Percentiles rank a stretch among this genome's conserved stretches.
phyloP scores from a whole-genome alignment of 2,113 vertebrate genomes.

The Heterotilapia buettikoferi region DNA sequence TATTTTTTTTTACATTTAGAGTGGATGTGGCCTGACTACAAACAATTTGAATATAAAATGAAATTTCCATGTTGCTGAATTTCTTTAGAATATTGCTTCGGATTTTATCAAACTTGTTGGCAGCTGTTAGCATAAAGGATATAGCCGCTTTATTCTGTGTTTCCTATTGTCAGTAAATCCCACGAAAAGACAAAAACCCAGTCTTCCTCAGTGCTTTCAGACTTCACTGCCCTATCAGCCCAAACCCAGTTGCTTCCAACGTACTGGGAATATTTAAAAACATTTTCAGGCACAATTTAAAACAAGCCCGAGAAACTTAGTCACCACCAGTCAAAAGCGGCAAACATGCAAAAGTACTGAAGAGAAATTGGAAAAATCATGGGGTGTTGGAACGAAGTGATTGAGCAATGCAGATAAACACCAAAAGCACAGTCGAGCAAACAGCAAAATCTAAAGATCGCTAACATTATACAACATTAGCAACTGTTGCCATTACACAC shows the following conservation, averaged over 20 bases:
- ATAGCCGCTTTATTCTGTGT: neutral
- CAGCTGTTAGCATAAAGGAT: neutral
- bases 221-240: neutral
- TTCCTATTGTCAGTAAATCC: neutral
- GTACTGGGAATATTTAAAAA: neutral
- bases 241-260: neutral
- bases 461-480: neutral
- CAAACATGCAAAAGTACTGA: neutral
- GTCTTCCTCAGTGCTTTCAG: neutral
- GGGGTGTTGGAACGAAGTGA: neutral
- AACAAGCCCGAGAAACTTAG: neutral
- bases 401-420: neutral
- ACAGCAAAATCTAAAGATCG: neutral
- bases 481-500: neutral
- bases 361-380: neutral
- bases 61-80: slow-evolving; percentile 13
- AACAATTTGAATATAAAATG: slow-evolving; percentile 24
- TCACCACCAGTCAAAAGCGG: neutral
- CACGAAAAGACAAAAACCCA: neutral
- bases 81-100: neutral
- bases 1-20: slow-evolving; percentile 34
- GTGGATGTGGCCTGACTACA: neutral
- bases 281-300: neutral
- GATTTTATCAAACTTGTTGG: neutral
- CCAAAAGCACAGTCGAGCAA: neutral